phyloP scores from a whole-genome alignment of 2,113 vertebrate species.

The Callorhinus ursinus region DNA sequence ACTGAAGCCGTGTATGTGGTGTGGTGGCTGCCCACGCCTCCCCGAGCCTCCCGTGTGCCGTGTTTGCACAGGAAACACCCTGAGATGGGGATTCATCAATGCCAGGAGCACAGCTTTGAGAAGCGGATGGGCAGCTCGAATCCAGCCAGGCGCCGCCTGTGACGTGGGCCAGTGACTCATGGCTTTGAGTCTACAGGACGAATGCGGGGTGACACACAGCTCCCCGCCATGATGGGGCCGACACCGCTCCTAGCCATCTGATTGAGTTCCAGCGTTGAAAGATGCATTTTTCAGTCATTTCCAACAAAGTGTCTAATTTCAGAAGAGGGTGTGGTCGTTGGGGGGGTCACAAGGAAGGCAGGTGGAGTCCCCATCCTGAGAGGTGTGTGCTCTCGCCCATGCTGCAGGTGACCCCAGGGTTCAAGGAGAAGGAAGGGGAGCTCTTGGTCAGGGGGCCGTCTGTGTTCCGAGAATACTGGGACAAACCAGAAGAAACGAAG shows the following conservation, averaged over 20 bases:
- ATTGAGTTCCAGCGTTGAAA: fast-evolving
- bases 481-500: constrained; percentile 89
- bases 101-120: not conserved
- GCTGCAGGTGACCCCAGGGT: constrained; percentile 89
- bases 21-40: not conserved
- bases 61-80: not conserved
- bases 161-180: not conserved
- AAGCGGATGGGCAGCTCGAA: not conserved
- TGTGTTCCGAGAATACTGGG: constrained; percentile 96
- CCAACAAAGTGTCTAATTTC: not conserved
- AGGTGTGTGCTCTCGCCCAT: not conserved
- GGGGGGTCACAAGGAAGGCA: not conserved
- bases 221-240: not conserved
- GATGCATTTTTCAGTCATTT: not conserved
- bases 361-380: fast-evolving
- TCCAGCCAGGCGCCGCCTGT: too few relatives aligned
- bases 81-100: not conserved
- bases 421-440: constrained; percentile 93
- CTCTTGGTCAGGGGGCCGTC: constrained; percentile 92
- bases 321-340: fast-evolving
- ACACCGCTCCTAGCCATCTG: fast-evolving
- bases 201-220: not conserved
- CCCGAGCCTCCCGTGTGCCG: not conserved
- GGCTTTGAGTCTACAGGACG: not conserved
- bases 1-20: too few relatives aligned